phyloP scores from a whole-genome alignment of 2,888 invertebrate genomes.

The Carabus problematicus region DNA sequence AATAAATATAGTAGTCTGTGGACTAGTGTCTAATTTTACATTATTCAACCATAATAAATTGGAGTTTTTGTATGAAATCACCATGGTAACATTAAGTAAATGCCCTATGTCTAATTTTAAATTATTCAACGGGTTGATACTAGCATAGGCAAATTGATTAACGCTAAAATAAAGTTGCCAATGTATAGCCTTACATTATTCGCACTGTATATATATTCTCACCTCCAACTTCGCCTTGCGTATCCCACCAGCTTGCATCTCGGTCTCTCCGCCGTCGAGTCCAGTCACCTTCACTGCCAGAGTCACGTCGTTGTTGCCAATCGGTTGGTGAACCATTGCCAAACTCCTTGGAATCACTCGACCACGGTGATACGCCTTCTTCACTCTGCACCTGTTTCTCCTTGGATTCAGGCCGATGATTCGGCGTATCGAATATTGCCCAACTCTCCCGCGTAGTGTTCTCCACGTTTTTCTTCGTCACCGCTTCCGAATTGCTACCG shows the following conservation, averaged over 20 bases:
- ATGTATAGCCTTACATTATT: too few relatives aligned
- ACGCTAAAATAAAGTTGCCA: too few relatives aligned
- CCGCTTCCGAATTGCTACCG: constrained; percentile 55
- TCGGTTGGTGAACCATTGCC: constrained; percentile 59
- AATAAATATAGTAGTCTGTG: too few relatives aligned
- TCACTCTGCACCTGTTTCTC: constrained; percentile 57
- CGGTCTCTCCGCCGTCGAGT: constrained; percentile 56
- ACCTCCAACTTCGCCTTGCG: constrained; percentile 58
- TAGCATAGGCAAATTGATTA: too few relatives aligned
- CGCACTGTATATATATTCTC: constrained; percentile 28
- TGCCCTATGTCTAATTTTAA: too few relatives aligned
- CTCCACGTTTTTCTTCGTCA: constrained; percentile 53
- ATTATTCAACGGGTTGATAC: too few relatives aligned
- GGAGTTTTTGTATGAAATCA: too few relatives aligned
- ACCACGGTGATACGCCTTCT: constrained; percentile 75
- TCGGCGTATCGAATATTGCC: constrained; percentile 66
- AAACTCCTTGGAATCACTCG: constrained; percentile 76
- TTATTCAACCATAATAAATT: too few relatives aligned
- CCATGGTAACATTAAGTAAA: too few relatives aligned
- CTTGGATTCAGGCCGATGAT: constrained; percentile 48
- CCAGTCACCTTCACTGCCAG: constrained; percentile 60
- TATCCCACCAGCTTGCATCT: constrained; percentile 59
- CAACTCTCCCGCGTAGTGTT: constrained; percentile 63
- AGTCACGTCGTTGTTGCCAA: constrained; percentile 60
- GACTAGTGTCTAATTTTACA: too few relatives aligned